Evolutionary conservation across 2,113 vertebrate genomes (phyloP).

Genomic region (Xiphophorus hellerii): DNA sequence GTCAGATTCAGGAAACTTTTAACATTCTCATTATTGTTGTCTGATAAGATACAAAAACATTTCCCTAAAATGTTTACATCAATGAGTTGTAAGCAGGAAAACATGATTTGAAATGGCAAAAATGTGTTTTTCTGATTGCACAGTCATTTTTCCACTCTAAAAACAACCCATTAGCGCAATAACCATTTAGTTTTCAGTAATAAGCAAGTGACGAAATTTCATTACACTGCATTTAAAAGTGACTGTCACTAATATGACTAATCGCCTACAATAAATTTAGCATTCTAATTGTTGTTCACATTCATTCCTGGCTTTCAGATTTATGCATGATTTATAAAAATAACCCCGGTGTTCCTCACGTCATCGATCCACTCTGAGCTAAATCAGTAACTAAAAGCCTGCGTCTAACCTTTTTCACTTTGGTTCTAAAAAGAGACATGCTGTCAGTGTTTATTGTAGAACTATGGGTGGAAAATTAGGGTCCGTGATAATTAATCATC

Average conservation of each 20-base stretch:
- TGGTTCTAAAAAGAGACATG: slow-evolving; percentile 29
- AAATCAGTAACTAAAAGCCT: slow-evolving; percentile 8
- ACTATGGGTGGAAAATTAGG: slow-evolving; percentile 8
- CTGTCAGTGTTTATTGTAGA: slow-evolving; percentile 26
- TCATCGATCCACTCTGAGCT: slow-evolving; percentile 21
- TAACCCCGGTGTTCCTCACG: slow-evolving; percentile 1
- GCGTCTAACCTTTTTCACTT: slow-evolving; percentile 37
- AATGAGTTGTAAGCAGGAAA: too few relatives aligned
- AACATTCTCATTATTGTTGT: too few relatives aligned
- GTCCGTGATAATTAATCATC: slow-evolving; percentile 1
- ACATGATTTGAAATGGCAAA: too few relatives aligned
- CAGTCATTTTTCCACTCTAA: too few relatives aligned
- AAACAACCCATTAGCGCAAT: too few relatives aligned
- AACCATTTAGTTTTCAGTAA: too few relatives aligned
- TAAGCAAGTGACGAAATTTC: too few relatives aligned
- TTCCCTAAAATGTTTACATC: too few relatives aligned
- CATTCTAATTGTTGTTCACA: neutral
- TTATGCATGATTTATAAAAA: slow-evolving; percentile 15
- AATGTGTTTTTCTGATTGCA: too few relatives aligned
- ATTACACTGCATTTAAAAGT: neutral
- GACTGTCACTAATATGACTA: slow-evolving; percentile 4
- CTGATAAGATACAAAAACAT: too few relatives aligned
- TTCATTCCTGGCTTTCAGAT: neutral
- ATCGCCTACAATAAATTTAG: neutral
- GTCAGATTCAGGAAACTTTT: too few relatives aligned